These are phyloP conservation scores for Apoda limacodes DNA, from an alignment of 2,888 invertebrate species.

Conservation along the genomic window DNA sequence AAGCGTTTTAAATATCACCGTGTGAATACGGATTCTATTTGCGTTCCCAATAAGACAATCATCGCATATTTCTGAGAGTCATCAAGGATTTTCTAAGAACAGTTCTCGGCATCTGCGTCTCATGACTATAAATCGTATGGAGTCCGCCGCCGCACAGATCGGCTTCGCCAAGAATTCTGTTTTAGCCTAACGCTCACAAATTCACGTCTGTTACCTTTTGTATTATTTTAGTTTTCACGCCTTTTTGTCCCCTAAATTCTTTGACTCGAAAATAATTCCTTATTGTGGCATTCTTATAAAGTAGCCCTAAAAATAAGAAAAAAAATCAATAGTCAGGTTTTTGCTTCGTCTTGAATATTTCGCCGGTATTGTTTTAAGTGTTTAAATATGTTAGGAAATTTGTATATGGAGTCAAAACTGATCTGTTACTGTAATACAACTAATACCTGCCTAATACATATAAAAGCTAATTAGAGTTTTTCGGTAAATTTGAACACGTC, in stretches of 20 bases:
- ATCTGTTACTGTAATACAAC: too few relatives aligned
- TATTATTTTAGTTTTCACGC: conserved; percentile 69
- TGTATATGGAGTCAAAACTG: too few relatives aligned
- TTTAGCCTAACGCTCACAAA: conserved; percentile 69
- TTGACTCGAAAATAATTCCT: conserved; percentile 66
- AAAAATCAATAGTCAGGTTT: conserved; percentile 40
- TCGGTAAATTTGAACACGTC: too few relatives aligned
- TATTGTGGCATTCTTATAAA: conserved; percentile 66
- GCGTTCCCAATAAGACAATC: conserved; percentile 22
- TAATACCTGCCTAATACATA: too few relatives aligned
- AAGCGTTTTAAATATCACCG: too few relatives aligned
- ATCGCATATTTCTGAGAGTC: conserved; percentile 51
- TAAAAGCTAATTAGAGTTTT: too few relatives aligned
- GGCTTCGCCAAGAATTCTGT: conserved; percentile 66
- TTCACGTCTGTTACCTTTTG: conserved; percentile 66
- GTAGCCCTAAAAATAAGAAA: conserved; percentile 59
- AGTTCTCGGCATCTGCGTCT: conserved; percentile 46
- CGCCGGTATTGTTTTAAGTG: conserved; percentile 38
- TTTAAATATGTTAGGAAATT: too few relatives aligned
- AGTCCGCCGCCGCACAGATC: conserved; percentile 68
- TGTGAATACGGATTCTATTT: conserved; percentile 28
- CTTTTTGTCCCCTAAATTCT: conserved; percentile 64
- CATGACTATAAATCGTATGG: conserved; percentile 63
- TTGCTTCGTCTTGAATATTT: conserved; percentile 53
- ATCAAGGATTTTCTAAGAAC: conserved; percentile 56